Conservation (phyloP, 2,113 vertebrate genomes). For the Caretta caretta region DNA sequence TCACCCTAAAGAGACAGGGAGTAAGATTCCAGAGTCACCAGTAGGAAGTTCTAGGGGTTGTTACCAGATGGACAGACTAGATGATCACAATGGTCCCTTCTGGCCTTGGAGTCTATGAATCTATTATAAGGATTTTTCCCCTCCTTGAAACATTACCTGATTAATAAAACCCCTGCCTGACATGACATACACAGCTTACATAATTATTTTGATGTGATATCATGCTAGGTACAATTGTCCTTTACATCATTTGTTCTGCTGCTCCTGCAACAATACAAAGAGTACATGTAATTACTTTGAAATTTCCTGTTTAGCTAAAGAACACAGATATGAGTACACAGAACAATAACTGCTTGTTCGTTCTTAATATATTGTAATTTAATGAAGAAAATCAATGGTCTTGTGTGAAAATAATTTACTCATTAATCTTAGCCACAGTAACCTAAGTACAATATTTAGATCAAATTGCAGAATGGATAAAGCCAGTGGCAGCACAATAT, state of each 20-base stretch:
- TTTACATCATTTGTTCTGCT: background rate
- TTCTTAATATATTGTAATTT: conserved; percentile 52
- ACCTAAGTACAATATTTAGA: conserved; percentile 43
- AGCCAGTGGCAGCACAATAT: background rate
- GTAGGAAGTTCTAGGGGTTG: background rate
- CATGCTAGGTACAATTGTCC: background rate
- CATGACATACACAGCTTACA: background rate
- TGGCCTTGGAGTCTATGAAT: background rate
- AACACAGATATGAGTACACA: conserved; percentile 25
- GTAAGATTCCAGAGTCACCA: background rate
- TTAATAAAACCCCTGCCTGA: background rate
- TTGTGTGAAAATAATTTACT: conserved; percentile 56
- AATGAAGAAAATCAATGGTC: conserved; percentile 28
- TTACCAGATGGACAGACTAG: background rate
- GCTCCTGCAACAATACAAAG: background rate
- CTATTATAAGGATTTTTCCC: background rate
- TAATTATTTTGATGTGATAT: background rate
- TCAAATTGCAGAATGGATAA: conserved; percentile 34
- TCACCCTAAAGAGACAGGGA: background rate
- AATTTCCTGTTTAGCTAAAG: conserved; percentile 38
- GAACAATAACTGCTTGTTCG: conserved; percentile 16
- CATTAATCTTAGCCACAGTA: conserved; percentile 49
- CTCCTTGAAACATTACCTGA: background rate
- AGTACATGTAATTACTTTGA: background rate
- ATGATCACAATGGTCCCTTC: background rate